Conservation (phyloP, 2,113 vertebrate species). For the Indicator indicator region DNA sequence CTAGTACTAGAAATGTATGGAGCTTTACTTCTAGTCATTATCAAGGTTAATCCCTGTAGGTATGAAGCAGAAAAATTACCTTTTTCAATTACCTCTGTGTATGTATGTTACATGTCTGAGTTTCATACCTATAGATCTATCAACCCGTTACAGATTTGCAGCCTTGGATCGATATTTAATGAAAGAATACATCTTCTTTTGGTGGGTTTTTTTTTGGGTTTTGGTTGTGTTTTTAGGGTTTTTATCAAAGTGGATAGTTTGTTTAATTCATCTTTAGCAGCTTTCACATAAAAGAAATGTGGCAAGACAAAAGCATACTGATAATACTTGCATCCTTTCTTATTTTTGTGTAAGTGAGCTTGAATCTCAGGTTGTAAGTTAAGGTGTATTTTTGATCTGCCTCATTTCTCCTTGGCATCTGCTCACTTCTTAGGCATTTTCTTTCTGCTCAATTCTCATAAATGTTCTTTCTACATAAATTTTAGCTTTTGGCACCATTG, state of each 20-base stretch:
- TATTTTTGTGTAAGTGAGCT: background rate
- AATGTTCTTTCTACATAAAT: background rate
- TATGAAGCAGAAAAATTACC: background rate
- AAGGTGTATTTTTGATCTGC: background rate
- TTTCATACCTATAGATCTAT: background rate
- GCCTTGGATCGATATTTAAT: background rate
- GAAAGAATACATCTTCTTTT: background rate
- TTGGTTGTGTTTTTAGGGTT: background rate
- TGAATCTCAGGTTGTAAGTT: background rate
- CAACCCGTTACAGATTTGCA: background rate
- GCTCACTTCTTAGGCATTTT: background rate
- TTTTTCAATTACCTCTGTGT: background rate
- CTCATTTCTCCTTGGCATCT: background rate
- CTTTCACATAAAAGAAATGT: background rate
- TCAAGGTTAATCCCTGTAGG: background rate
- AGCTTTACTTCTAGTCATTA: background rate
- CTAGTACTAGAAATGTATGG: background rate
- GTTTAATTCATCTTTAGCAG: background rate
- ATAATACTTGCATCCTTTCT: background rate
- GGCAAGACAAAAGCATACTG: background rate
- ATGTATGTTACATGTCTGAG: background rate
- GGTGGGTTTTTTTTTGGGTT: too few species aligned
- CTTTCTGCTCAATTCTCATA: background rate
- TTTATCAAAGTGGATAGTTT: background rate
- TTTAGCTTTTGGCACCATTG: background rate